A percentile compares a stretch with the other conserved stretches of the same genome.
Conservation (phyloP, 2,113 vertebrate species). For the Microcebus jonahi region DNA sequence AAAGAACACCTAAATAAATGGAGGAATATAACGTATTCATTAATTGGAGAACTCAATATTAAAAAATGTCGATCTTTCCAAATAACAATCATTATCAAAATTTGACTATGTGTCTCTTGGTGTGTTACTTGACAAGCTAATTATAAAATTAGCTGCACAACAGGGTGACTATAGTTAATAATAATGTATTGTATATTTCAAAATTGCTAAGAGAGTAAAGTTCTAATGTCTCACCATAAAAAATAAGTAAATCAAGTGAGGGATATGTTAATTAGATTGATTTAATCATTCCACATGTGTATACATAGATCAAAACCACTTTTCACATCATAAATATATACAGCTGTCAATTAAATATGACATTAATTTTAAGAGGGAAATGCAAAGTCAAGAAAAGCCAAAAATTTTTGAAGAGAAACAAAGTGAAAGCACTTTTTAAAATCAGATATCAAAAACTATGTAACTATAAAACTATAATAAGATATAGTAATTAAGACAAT, state of each 20-base stretch:
- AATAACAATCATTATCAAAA: not conserved
- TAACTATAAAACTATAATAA: not conserved
- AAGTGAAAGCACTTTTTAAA: not conserved
- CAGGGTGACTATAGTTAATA: not conserved
- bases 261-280: not conserved
- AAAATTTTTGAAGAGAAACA: not conserved
- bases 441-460: not conserved
- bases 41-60: not conserved
- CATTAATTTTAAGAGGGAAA: not conserved
- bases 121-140: not conserved
- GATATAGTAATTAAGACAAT: not conserved
- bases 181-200: not conserved
- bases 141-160: conserved; percentile 28
- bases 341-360: not conserved
- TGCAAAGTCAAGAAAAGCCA: not conserved
- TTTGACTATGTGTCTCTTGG: not conserved
- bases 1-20: not conserved
- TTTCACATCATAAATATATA: not conserved
- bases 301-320: not conserved
- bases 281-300: not conserved
- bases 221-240: not conserved
- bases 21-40: not conserved
- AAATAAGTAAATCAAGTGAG: not conserved
- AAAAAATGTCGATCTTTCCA: not conserved
- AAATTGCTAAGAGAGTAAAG: not conserved